Conservation (phyloP, 1,140 invertebrate species). For the Zeugodacus cucurbitae region DNA sequence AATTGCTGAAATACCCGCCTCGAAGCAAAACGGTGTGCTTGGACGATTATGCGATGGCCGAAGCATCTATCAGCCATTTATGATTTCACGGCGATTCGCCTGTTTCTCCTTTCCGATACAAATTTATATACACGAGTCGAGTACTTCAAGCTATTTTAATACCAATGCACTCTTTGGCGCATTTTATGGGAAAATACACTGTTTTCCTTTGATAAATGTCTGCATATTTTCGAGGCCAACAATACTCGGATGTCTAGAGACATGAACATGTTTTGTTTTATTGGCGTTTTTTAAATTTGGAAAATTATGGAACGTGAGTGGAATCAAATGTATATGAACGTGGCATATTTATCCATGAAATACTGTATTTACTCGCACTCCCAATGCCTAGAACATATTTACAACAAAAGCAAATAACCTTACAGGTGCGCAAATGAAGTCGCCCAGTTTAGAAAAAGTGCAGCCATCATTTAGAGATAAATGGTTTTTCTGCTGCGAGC, state of each 20-base stretch:
- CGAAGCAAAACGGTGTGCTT: not conserved
- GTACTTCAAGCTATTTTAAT: no score
- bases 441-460: not conserved
- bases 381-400: not conserved
- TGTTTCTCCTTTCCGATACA: not conserved
- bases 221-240: no score
- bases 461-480: not conserved
- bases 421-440: constrained; percentile 4
- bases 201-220: no score
- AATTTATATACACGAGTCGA: not conserved
- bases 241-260: no score
- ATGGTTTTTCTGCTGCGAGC: not conserved
- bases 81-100: not conserved
- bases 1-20: not conserved
- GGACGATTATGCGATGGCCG: not conserved
- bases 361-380: no score
- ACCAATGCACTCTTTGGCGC: no score
- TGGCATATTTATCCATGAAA: no score
- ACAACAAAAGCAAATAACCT: not conserved
- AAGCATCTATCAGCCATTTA: not conserved
- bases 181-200: no score
- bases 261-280: no score
- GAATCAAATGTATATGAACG: no score
- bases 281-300: no score
- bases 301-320: no score